Evolutionary conservation across 1,140 invertebrate species (phyloP).

Genomic region (Drosophila miranda): DNA sequence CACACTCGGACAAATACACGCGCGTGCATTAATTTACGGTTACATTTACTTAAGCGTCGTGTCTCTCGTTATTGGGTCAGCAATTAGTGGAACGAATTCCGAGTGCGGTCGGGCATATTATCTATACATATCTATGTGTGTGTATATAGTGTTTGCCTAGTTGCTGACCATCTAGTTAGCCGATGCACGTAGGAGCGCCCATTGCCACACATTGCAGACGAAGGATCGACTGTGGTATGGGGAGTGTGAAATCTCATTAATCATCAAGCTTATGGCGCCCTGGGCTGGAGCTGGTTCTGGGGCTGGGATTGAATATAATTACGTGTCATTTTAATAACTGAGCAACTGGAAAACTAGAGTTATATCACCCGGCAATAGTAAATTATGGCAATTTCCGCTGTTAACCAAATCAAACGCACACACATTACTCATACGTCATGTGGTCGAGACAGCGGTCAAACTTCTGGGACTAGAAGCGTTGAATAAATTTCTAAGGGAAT

Average conservation of each 20-base stretch:
- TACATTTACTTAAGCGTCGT: constrained; percentile 53
- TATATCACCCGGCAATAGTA: constrained; percentile 8
- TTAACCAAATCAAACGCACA: neutral
- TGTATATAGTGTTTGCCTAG: constrained; percentile 10
- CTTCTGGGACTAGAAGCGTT: neutral
- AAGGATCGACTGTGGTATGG: neutral
- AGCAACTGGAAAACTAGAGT: constrained; percentile 14
- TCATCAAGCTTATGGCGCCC: neutral
- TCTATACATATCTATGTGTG: neutral
- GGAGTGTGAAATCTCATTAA: constrained; percentile 7
- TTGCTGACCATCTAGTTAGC: constrained; percentile 9
- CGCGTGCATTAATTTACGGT: constrained; percentile 65
- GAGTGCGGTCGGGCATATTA: constrained; percentile 1
- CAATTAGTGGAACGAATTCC: constrained; percentile 51
- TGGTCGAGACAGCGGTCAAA: too few relatives aligned
- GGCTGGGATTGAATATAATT: neutral
- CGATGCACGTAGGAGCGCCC: neutral
- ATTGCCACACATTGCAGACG: neutral
- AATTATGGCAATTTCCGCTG: constrained; percentile 21
- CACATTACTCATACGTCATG: constrained; percentile 29
- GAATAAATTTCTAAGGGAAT: neutral
- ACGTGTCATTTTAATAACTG: constrained; percentile 16
- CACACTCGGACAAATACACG: constrained; percentile 35
- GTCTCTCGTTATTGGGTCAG: constrained; percentile 69
- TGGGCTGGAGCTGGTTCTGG: too few relatives aligned